These are phyloP conservation scores for Plecturocebus donacophilus DNA, from an alignment of 2,113 vertebrate genomes.

Conservation along the genomic window DNA sequence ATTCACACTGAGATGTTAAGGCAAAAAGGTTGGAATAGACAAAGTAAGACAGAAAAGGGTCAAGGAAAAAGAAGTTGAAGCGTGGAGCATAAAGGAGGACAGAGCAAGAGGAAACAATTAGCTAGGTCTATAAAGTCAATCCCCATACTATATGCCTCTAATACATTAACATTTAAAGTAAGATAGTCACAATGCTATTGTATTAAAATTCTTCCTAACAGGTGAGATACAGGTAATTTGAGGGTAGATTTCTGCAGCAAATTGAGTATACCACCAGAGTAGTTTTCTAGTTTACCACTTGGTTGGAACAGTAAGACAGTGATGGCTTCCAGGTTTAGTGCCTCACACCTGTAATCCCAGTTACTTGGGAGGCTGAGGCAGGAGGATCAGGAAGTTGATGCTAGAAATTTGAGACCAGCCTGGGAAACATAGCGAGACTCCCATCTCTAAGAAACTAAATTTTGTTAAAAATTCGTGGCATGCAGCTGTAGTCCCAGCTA, in stretches of 20 bases:
- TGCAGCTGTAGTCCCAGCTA: no score
- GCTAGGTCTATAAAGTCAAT: background rate
- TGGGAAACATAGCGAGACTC: no score
- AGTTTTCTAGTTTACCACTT: constrained; percentile 38
- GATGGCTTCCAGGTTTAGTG: background rate
- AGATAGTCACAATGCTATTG: background rate
- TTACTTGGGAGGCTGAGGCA: no score
- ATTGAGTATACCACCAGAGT: constrained; percentile 15
- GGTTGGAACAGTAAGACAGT: background rate
- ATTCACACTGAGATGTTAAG: background rate
- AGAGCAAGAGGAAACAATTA: background rate
- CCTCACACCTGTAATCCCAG: no score
- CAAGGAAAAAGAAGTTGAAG: background rate
- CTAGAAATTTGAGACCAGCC: no score
- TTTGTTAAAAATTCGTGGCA: no score
- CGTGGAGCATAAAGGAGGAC: background rate
- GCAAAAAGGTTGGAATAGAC: background rate
- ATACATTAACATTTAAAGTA: constrained; percentile 40
- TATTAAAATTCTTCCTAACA: constrained; percentile 17
- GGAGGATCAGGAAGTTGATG: no score
- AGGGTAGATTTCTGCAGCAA: constrained; percentile 1
- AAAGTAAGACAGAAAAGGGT: background rate
- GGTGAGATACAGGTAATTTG: background rate
- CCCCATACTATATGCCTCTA: background rate
- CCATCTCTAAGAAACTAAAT: no score